Conservation (phyloP, 2,888 invertebrate genomes). For the Andrena bucephala region DNA sequence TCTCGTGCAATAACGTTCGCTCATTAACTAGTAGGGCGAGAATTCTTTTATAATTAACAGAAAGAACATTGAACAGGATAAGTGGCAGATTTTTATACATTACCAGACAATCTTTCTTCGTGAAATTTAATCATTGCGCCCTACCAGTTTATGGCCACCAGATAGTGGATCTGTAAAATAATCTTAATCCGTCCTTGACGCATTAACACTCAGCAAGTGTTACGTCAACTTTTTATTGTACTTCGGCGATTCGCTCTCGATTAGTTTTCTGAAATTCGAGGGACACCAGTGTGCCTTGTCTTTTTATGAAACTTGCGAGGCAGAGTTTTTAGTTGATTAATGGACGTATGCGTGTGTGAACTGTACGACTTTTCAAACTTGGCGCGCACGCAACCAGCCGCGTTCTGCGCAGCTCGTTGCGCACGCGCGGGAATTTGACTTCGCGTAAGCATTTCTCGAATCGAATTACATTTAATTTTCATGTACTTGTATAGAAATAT, state of each 20-base stretch:
- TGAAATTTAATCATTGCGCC: background rate
- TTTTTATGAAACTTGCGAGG: background rate
- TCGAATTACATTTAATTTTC: constrained; percentile 17
- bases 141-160: background rate
- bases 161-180: background rate
- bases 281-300: constrained; percentile 19
- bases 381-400: no score
- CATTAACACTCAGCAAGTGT: background rate
- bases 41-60: no score
- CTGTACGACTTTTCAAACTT: background rate
- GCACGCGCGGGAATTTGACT: background rate
- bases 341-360: background rate
- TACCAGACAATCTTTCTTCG: no score
- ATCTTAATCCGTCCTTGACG: constrained; percentile 26
- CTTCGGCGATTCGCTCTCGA: background rate
- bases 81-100: no score
- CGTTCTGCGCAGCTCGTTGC: background rate
- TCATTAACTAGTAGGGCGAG: no score
- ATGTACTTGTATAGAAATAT: constrained; percentile 28
- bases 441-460: background rate
- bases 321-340: background rate
- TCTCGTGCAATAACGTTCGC: no score
- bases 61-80: no score
- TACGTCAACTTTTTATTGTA: constrained; percentile 1
- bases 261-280: background rate